Conservation (phyloP, 2,113 vertebrate species). For the Lophochroa leadbeateri region DNA sequence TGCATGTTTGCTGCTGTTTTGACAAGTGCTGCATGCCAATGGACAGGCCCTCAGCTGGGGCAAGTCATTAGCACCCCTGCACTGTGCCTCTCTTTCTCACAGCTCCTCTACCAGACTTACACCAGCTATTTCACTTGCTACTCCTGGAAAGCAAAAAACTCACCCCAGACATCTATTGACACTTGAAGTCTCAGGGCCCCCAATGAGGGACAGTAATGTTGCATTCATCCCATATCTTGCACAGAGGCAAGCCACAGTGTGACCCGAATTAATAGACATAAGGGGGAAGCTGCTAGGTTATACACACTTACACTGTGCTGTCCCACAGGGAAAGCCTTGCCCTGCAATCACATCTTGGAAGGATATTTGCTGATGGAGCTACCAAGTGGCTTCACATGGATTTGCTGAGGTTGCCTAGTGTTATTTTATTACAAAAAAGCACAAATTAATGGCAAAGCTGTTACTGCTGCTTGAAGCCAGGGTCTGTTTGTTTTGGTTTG, state of each 20-base stretch:
- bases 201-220: neutral
- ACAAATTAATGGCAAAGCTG: neutral
- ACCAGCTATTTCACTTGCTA: neutral
- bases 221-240: neutral
- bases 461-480: neutral
- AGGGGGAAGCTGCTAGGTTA: neutral
- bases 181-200: neutral
- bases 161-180: neutral
- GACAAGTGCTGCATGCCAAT: neutral
- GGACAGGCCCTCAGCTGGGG: neutral
- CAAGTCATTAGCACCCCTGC: neutral
- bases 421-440: constrained; percentile 23
- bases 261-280: accelerated
- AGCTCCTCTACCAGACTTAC: neutral
- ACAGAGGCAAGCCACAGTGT: neutral
- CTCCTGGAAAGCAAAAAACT: neutral
- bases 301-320: accelerated
- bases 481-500: constrained; percentile 60
- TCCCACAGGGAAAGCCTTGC: neutral
- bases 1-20: neutral
- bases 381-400: neutral
- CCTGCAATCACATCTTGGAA: neutral
- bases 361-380: constrained; percentile 28
- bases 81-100: neutral
- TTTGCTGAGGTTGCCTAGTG: constrained; percentile 6